Base-by-base conservation (phyloP, 2,888 invertebrate species). In the Tribolium freemani region DNA sequence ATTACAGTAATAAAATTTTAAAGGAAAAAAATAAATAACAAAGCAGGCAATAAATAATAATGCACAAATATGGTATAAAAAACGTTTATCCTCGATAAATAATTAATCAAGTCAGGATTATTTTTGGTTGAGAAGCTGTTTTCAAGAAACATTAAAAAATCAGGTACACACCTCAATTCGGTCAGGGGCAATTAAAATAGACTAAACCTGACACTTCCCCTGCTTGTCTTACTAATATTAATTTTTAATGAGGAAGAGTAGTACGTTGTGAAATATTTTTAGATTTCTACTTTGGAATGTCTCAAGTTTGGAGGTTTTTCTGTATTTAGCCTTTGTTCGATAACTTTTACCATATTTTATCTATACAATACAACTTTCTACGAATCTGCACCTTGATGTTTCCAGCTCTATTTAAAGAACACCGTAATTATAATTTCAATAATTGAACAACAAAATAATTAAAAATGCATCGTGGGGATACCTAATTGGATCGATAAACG, bases 401-500 rank as follows among this genome's bases (percentile, higher is more conserved):
- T 50, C 8, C 0, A 50, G 46, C 50, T 50, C 61, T 63, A 63
- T 63, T 63, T 50, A 63, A 13, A 50, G 63, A 50, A 9, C 6
- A 30, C 6, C 5, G 26, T 60, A 63, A 63, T 63, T 63, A 63
- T 38, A 51, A 38, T 31, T 63, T 50, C 10, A 63, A 63, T 63
- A 51, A 63, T 63, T 50, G 20, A 63, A 51, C 31, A 51, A 51
- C 16, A 50, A 30, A 11, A 10, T 50, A 63, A 51, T 63, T 63
- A 63, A 63, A 48, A 48, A 26, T 50, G 11, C 38, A 63, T 13
- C 38, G 3, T 50, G 50, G 63, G 48, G 20, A 63, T 63, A n/a
- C n/a, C n/a, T n/a, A 50, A 63, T 45, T 60, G 26, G 60, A 60
- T 60, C 50, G 30, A 63, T 63, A 63, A 51, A 31, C 26, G 13